phyloP scores from a whole-genome alignment of 1,140 invertebrate species.

The Aphis craccivora region DNA sequence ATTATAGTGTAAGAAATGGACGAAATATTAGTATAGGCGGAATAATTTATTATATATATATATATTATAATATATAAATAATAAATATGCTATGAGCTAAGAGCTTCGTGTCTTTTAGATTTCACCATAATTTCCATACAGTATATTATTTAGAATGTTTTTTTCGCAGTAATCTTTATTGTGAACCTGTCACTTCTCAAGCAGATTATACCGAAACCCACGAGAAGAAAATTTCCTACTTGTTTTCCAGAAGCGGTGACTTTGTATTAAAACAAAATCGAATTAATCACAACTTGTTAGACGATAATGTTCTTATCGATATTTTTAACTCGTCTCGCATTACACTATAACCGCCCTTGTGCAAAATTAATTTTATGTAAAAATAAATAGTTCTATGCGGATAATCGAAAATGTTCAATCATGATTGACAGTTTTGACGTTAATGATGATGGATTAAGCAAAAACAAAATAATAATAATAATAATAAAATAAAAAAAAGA shows the following conservation, averaged over 20 bases:
- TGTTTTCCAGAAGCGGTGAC: neutral
- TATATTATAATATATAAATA: neutral
- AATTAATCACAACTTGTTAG: constrained; percentile 36
- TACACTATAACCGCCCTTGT: neutral
- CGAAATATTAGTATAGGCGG: neutral
- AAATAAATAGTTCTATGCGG: constrained; percentile 33
- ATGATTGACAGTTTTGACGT: constrained; percentile 58
- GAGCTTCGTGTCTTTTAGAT: neutral
- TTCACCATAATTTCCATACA: neutral
- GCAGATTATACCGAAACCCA: neutral
- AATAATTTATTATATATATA: neutral
- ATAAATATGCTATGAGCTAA: neutral
- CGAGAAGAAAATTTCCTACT: neutral
- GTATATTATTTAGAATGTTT: neutral
- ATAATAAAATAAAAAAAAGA: constrained; percentile 33
- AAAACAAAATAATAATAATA: constrained; percentile 43
- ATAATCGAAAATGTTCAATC: constrained; percentile 52
- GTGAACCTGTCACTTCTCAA: neutral
- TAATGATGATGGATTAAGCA: constrained; percentile 48
- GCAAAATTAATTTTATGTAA: constrained; percentile 40
- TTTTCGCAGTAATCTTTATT: neutral
- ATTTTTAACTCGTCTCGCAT: neutral
- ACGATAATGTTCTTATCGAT: constrained; percentile 28
- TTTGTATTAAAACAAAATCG: constrained; percentile 5
- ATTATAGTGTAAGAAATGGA: neutral